Evolutionary conservation across 2,113 vertebrate species (phyloP), one percentile per base, ranked within the genome.

Genomic region (Saccopteryx bilineata): DNA sequence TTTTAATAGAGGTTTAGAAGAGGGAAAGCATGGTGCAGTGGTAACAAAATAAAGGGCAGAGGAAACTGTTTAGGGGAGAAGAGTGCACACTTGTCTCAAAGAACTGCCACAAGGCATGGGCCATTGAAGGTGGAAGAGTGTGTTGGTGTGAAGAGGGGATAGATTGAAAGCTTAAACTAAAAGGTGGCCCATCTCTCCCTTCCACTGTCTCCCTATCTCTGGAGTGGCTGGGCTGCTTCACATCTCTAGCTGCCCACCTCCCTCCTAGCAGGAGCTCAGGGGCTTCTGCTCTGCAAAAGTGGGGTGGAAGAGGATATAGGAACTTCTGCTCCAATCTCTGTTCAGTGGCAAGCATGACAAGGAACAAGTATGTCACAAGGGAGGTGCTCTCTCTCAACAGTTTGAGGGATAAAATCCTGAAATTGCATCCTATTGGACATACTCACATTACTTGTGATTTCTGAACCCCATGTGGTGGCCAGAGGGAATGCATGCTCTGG

Each of bases 391-490:
- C 17, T 63, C 17, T 9, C 72, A 65, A 52, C 5, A 71, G 1
- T 58, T 85, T 39, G 63, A 39, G 54, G 28, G 24, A 66, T 50
- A 33, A 31, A 28, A 54, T 74, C 14, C 61, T 46, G 8, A 19
- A 87, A 60, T 75, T 48, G 7, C 33, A 1, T 50, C 54, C 15
- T 31, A 46, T 66, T 74, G 46, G 61, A 84, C 80, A 78, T 50
- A 81, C 10, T 81, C 78, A 68, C 21, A 50, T 21, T 94, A n/a
- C n/a, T n/a, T 80, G 76, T 87, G 63, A 80, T 87, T 92, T 84
- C 58, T 48, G 71, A 84, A 56, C 72, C 33, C 24, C 54, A 86
- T 56, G 71, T 19, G 63, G 33, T 12, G 82, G 33, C 18, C 8
- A 60, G 26, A 50, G 24, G 8, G 3, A 63, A 79, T 39, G n/a